These are phyloP conservation scores for Oryctes rhinoceros DNA, from an alignment of 1,140 invertebrate species.

Conservation along the genomic window DNA sequence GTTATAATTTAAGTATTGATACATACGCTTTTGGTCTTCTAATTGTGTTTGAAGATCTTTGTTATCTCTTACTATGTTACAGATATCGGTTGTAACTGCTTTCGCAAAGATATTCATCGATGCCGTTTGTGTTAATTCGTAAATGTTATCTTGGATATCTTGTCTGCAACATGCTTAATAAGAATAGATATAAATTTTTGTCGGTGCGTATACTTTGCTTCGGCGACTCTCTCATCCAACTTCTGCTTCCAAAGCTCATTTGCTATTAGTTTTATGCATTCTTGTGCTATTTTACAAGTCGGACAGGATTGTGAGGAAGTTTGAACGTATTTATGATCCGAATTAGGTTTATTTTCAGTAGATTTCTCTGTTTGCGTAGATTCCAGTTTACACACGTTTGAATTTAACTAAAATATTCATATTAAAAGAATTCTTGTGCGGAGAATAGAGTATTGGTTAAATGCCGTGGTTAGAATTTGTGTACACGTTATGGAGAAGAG, in stretches of 20 bases:
- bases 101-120: neutral
- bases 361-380: neutral
- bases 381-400: neutral
- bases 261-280: neutral
- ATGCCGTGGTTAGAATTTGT: no score
- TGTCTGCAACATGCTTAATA: neutral
- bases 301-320: neutral
- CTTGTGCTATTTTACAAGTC: conserved; percentile 7
- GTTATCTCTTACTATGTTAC: neutral
- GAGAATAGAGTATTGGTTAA: neutral
- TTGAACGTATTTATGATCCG: neutral
- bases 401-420: neutral
- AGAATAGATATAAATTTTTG: neutral
- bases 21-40: conserved; percentile 9
- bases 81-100: neutral
- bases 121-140: neutral
- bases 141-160: neutral
- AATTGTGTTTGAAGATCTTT: neutral
- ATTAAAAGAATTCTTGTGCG: neutral
- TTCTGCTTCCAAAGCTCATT: neutral
- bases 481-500: neutral
- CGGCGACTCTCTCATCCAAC: neutral
- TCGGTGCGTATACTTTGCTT: neutral
- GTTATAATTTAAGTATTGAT: neutral
- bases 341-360: neutral